Evolutionary conservation across 2,888 invertebrate species (phyloP), one percentile per base, ranked within the genome.

Genomic region (Himalopsyche anomala): DNA sequence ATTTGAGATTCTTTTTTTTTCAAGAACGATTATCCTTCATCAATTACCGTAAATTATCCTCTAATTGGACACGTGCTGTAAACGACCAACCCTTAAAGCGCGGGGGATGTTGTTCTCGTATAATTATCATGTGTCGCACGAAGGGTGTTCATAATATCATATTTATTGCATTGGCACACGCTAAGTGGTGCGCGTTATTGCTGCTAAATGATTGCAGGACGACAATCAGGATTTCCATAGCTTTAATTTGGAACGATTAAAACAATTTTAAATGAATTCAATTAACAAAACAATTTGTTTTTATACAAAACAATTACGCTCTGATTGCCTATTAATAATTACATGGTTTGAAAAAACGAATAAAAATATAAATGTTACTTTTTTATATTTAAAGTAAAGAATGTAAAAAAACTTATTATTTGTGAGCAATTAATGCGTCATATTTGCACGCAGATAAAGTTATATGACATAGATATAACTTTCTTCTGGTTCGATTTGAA

Each of bases 141-240:
- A 62, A 62, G 62, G 62, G 62, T 62, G 28, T 62, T 62, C 19
- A 62, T 62, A 51, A 51, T 51, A 62, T 62, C 19, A 62, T 62
- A 62, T 62, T 62, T 62, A 62, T 19, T 62, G 62, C n/a, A 62
- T 62, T 11, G 62, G 62, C 19, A 62, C 62, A 62, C 19, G 19
- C 62, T 62, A 62, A 62, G 15, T 62, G 62, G 19, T 62, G 8
- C 8, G 5, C 62, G 51, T 15, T 62, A 62, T 62, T 62, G 6
- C 28, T 19, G 19, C 62, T 28, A 19, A 62, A 62, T 19, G 19
- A 62, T 62, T 19, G 62, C 62, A 62, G 62, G 62, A 62, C 11
- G 28, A 19, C 19, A 19, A 19, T 62, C 62, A 62, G 19, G 9
- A 62, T n/a, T 28, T 62, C 8, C 62, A n/a, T 19, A 8, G 19